Evolutionary conservation across 2,888 invertebrate species (phyloP).

Genomic region (Acanthosepion lycidas): DNA sequence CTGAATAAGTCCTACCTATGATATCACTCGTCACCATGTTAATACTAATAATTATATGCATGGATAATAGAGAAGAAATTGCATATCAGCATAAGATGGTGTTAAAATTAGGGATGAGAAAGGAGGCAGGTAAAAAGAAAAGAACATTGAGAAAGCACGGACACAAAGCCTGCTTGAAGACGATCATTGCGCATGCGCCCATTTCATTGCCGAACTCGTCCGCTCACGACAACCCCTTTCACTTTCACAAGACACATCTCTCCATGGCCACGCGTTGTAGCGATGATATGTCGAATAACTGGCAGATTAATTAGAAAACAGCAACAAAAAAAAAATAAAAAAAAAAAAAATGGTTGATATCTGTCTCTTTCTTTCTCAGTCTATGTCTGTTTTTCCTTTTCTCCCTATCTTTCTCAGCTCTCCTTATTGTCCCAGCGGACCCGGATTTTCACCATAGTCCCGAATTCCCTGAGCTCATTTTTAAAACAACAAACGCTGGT

Average conservation of each 20-base stretch:
- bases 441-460: constrained; percentile 1
- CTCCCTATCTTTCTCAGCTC: not conserved
- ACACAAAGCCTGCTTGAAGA: not conserved
- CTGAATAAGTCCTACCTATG: too few relatives aligned
- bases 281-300: constrained; percentile 33
- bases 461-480: constrained; percentile 14
- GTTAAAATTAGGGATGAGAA: not conserved
- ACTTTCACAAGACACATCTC: not conserved
- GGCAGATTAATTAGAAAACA: not conserved
- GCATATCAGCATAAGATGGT: not conserved
- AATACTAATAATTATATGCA: not conserved
- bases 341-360: not conserved
- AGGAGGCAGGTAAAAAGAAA: not conserved
- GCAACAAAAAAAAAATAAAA: not conserved
- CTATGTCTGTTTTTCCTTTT: not conserved
- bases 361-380: not conserved
- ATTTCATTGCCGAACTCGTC: not conserved
- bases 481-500: not conserved
- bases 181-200: not conserved
- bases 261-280: not conserved
- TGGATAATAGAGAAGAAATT: not conserved
- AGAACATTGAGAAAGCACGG: not conserved
- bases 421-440: too few relatives aligned
- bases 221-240: not conserved
- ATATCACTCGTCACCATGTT: not conserved